A percentile compares a stretch with the other conserved stretches of the same genome.
phyloP scores from a whole-genome alignment of 2,113 vertebrate species.

The Semnornis frantzii region DNA sequence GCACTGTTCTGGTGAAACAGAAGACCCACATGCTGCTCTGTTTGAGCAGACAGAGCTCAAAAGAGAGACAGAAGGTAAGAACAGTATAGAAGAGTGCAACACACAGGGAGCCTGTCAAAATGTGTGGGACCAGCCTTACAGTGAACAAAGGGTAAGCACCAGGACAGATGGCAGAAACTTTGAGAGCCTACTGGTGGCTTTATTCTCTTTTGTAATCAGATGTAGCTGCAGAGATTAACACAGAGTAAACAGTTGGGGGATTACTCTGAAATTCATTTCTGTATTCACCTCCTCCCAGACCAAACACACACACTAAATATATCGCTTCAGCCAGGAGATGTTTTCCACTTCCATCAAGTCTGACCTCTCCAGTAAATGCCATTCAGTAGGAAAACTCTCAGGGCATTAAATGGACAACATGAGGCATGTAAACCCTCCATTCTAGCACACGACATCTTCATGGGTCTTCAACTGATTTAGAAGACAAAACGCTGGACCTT shows the following conservation, averaged over 20 bases:
- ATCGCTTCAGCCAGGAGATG: not conserved
- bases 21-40: not conserved
- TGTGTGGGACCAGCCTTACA: not conserved
- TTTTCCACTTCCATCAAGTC: not conserved
- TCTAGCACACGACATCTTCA: not conserved
- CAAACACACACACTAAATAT: not conserved
- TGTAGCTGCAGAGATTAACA: conserved; percentile 25
- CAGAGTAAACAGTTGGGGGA: not conserved
- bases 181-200: not conserved
- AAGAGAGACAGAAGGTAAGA: not conserved
- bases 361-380: not conserved
- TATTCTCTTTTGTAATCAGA: conserved; percentile 28
- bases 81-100: not conserved
- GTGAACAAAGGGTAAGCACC: not conserved
- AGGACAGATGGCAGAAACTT: conserved; percentile 48
- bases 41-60: not conserved
- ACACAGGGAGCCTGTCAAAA: not conserved
- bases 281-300: not conserved
- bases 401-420: not conserved
- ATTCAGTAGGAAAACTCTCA: not conserved
- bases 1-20: not conserved
- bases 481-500: not conserved
- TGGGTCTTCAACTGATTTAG: not conserved
- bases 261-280: not conserved
- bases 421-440: not conserved